Evolutionary conservation across 2,113 vertebrate genomes (phyloP).

Genomic region (Gorsachius goisagi): DNA sequence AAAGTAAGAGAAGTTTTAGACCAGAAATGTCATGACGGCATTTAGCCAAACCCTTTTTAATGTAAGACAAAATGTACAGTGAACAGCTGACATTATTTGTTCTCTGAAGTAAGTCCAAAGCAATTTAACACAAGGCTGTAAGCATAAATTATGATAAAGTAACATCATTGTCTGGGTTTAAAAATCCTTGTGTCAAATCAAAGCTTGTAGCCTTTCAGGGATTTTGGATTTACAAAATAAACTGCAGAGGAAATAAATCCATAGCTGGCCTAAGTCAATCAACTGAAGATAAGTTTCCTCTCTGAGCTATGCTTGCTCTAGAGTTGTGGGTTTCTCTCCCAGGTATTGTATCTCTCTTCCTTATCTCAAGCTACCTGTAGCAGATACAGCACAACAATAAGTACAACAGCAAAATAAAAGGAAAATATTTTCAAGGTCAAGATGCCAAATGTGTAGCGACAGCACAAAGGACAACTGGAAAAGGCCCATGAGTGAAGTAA

Average conservation of each 20-base stretch:
- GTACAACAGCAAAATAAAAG: background rate
- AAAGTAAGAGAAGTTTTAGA: background rate
- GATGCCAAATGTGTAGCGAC: background rate
- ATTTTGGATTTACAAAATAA: background rate
- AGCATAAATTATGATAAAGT: background rate
- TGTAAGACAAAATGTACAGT: background rate
- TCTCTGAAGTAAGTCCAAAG: background rate
- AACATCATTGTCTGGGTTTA: background rate
- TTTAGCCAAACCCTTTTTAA: background rate
- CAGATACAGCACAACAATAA: background rate
- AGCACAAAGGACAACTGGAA: background rate
- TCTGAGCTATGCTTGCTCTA: background rate
- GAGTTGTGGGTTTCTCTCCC: background rate
- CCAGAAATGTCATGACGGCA: background rate
- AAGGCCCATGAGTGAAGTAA: background rate
- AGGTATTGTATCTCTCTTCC: background rate
- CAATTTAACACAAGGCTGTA: background rate
- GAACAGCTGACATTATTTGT: background rate
- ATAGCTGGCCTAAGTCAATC: background rate
- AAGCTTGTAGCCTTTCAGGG: background rate
- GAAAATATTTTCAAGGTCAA: background rate
- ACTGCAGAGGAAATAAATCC: background rate
- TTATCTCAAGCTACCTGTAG: background rate
- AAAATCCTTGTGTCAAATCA: background rate
- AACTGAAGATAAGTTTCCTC: background rate